Conservation (phyloP, 92 coral and sea anemone species). For the Montipora capitata region DNA sequence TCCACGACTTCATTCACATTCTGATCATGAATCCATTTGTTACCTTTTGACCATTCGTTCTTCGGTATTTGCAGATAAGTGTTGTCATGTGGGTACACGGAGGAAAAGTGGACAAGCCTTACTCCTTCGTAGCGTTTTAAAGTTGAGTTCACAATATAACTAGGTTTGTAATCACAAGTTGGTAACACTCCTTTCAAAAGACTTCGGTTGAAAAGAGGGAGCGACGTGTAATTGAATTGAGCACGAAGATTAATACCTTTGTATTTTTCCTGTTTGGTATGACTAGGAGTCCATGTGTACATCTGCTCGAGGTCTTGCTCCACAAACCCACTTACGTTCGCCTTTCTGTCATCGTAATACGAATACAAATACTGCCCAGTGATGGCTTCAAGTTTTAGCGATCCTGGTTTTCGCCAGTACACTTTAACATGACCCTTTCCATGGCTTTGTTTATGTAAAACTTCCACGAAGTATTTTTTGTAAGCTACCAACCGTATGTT, state of each 20-base stretch:
- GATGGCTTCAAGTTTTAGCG: constrained; percentile 26
- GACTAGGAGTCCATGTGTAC: constrained; percentile 22
- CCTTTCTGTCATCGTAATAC: constrained; percentile 22
- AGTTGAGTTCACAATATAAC: constrained; percentile 39
- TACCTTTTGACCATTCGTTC: constrained; percentile 2
- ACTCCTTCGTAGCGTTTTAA: constrained; percentile 47
- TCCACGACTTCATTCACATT: constrained; percentile 16
- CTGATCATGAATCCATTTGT: constrained; percentile 4
- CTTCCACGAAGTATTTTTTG: constrained; percentile 31
- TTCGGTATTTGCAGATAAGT: neutral
- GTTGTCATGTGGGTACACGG: constrained; percentile 26
- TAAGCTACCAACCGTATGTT: constrained; percentile 30
- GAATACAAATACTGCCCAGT: constrained; percentile 18
- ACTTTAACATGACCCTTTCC: constrained; percentile 36
- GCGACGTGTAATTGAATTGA: constrained; percentile 29
- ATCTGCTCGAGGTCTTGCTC: neutral
- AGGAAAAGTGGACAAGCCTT: constrained; percentile 12
- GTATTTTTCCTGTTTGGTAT: constrained; percentile 11
- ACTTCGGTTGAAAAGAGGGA: constrained; percentile 6
- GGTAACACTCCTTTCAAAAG: constrained; percentile 15
- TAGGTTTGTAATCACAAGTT: constrained; percentile 40
- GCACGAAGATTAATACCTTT: constrained; percentile 3
- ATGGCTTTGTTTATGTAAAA: constrained; percentile 18
- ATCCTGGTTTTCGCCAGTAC: constrained; percentile 43
- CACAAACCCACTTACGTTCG: neutral